These are phyloP conservation scores for Neomicropteryx cornuta DNA, from an alignment of 1,140 invertebrate genomes.

Conservation along the genomic window DNA sequence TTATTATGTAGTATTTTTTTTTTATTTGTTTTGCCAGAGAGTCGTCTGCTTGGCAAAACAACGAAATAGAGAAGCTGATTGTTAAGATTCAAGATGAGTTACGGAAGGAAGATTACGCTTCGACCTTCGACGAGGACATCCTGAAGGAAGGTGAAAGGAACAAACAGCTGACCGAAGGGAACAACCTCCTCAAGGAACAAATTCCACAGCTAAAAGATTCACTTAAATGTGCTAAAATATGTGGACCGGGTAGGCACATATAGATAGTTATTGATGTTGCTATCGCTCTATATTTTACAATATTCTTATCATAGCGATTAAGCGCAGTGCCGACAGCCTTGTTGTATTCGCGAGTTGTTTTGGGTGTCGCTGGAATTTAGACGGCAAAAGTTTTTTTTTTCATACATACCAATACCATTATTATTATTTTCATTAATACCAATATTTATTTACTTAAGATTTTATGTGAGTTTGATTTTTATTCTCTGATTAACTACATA, in stretches of 20 bases:
- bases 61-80: constrained; percentile 34
- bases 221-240: constrained; percentile 34
- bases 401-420: background rate
- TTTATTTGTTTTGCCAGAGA: constrained; percentile 21
- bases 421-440: background rate
- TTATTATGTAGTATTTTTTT: constrained; percentile 3
- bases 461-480: too few relatives aligned
- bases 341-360: constrained; percentile 11
- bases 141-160: constrained; percentile 24
- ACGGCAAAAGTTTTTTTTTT: background rate
- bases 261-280: constrained; percentile 7
- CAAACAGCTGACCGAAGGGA: constrained; percentile 27
- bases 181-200: constrained; percentile 26
- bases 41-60: constrained; percentile 32
- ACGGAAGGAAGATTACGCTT: constrained; percentile 27
- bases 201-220: constrained; percentile 31
- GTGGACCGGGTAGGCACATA: constrained; percentile 18
- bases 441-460: too few relatives aligned
- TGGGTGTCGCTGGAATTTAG: background rate
- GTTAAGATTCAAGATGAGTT: constrained; percentile 33
- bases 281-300: background rate
- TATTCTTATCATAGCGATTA: background rate
- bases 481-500: too few relatives aligned
- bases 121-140: constrained; percentile 31
- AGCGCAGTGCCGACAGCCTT: constrained; percentile 13